Conservation (phyloP, 2,797 vertebrate species). For the Coreius guichenoti region DNA sequence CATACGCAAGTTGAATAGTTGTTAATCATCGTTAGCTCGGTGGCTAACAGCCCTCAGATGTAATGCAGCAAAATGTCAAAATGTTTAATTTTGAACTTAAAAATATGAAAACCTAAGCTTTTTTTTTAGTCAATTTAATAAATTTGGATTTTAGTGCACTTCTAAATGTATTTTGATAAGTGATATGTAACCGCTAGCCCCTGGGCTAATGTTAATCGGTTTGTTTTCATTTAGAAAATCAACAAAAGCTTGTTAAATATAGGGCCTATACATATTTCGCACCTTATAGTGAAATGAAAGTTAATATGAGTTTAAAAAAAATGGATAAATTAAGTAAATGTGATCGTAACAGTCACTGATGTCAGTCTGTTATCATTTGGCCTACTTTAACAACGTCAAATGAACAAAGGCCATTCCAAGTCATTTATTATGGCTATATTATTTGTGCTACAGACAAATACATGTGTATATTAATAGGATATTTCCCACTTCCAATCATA, state of each 20-base stretch:
- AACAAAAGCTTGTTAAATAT: background rate
- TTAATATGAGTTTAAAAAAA: background rate
- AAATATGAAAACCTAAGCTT: background rate
- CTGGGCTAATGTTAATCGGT: slow-evolving; percentile 14
- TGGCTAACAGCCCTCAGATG: slow-evolving; percentile 23
- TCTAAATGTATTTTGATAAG: background rate
- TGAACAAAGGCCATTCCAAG: slow-evolving; percentile 12
- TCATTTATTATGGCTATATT: background rate
- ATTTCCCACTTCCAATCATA: background rate
- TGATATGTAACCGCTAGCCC: slow-evolving; percentile 3
- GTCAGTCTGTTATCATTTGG: slow-evolving; percentile 29
- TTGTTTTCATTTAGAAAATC: slow-evolving; percentile 27
- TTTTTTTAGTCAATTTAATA: background rate
- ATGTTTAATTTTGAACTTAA: background rate
- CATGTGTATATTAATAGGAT: background rate
- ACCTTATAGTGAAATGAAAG: too few species aligned
- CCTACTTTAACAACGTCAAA: slow-evolving; percentile 23
- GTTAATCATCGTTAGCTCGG: slow-evolving; percentile 4
- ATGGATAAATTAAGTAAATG: background rate
- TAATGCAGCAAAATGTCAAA: slow-evolving; percentile 13
- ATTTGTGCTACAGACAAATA: background rate
- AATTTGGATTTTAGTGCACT: background rate
- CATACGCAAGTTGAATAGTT: background rate
- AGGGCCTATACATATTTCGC: background rate
- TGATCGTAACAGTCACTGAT: slow-evolving; percentile 22